Evolutionary conservation across 2,797 vertebrate species (phyloP), one percentile per base, ranked within the genome.

Genomic region (Poecilia wingei): DNA sequence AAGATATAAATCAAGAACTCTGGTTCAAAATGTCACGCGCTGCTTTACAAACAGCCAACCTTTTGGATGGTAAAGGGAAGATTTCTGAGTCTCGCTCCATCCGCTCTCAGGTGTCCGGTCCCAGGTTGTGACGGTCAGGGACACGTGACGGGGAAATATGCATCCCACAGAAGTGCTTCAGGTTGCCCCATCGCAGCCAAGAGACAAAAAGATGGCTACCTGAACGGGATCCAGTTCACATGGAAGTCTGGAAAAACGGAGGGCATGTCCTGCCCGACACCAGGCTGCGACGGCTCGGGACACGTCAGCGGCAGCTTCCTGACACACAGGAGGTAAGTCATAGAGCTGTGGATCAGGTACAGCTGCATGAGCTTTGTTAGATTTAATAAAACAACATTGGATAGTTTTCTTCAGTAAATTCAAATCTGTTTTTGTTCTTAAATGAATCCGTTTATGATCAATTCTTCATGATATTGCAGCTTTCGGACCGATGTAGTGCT

Each of bases 241-340:
- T 99, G 98, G 98, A 99, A 99, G 94, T 98, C 98, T 2, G 98
- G 98, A 88, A 99, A 99, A 95, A 98, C 97, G 7, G 98, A 99
- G 92, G 98, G 98, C 91, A 99, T 99, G 98, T 98, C 98, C 33
- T 99, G 98, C 89, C 98, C 98, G 76, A 99, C 98, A 0, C 98
- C 98, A 0, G 98, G 98, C 79, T 99, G 98, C 45, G 98, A 99
- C 70, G 98, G 98, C 75, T 99, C 98, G 1, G 98, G 98, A 72
- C 98, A 99, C 66, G 98, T 99, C 94, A 99, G 98, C 49, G 98
- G 98, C 88, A 99, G 98, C 94, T 99, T 99, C 94, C 96, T 99
- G 86, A 99, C 98, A n/a, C 98, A 99, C 93, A 97, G 98, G 75
- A 99, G 98, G 98, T 99, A 88, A 93, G 97, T 81, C 41, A 16